Base-by-base conservation (phyloP, 2,888 invertebrate genomes). In the Arrhopalites spinosus region DNA sequence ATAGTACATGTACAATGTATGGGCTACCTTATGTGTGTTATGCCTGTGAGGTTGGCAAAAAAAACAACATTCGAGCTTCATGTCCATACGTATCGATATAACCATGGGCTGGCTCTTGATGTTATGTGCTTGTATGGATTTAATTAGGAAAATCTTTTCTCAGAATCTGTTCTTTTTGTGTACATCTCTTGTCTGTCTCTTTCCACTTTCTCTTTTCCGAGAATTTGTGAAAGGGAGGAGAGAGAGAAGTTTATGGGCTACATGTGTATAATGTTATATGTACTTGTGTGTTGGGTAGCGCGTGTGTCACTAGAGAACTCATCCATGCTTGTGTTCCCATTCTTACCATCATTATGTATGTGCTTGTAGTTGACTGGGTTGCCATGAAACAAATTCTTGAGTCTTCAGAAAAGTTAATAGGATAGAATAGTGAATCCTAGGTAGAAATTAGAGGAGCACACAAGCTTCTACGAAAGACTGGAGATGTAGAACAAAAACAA, bases 111-210 rank as follows among this genome's bases (percentile, higher is more conserved):
- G 50, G 50, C n/a, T n/a, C n/a, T 50, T 50, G 50, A 50, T 50
- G 50, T n/a, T 50, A 50, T 50, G 15, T 50, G n/a, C n/a, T 50
- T 50, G 8, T 68, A 45, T 68, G 45, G 68, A 68, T 68, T 68
- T 68, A 68, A 68, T 68, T 68, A 68, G 68, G 68, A 68, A 68
- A 68, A 68, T 68, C 68, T 68, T 68, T 68, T 68, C 68, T 68
- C 20, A 66, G 68, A 68, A 68, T 68, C 25, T 68, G 68, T 68
- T 50, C 50, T 15, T 50, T 50, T 50, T 50, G 50, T 50, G 50
- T n/a, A 50, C 45, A 13, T 68, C 36, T 68, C 68, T 47, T 23
- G 13, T n/a, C 20, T 68, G 13, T 25, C 59, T 61, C 59, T 3
- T 36, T 23, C 20, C 59, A 27, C 7, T 61, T 23, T 15, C 13